A percentile compares a stretch with the other conserved stretches of the same genome.
phyloP scores from a whole-genome alignment of 2,797 vertebrate genomes.

The Cichlasoma orientale region DNA sequence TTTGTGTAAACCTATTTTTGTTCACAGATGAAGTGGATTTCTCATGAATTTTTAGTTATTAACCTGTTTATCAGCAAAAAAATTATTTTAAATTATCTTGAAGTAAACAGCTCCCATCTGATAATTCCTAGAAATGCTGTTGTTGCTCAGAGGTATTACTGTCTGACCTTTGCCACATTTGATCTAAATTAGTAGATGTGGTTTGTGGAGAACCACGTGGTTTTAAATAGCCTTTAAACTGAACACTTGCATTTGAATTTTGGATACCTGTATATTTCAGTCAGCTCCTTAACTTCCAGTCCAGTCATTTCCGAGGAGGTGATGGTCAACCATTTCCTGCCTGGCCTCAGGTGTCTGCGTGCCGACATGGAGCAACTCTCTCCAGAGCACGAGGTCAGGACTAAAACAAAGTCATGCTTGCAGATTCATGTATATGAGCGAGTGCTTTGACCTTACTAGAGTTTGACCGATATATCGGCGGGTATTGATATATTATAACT shows the following conservation, averaged over 20 bases:
- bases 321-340: constrained; percentile 98
- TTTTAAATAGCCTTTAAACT: background rate
- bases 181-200: background rate
- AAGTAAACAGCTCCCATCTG: background rate
- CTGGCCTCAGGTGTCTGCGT: constrained; percentile 94
- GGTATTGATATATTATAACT: background rate
- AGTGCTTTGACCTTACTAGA: background rate
- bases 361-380: constrained; percentile 98
- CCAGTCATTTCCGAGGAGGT: constrained; percentile 98
- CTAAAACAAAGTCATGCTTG: background rate
- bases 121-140: background rate
- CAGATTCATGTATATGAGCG: background rate
- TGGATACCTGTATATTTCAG: background rate
- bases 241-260: background rate
- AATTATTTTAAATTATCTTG: background rate
- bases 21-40: background rate
- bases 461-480: background rate
- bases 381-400: constrained; percentile 94
- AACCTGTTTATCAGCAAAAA: background rate
- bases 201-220: background rate
- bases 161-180: background rate
- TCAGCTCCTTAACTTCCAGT: constrained; percentile 49
- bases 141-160: background rate
- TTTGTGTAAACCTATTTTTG: background rate
- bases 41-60: background rate